A percentile compares a stretch with the other conserved stretches of the same genome.
Conservation (phyloP, 2,797 vertebrate genomes). For the Melanotaenia maccullochi region DNA sequence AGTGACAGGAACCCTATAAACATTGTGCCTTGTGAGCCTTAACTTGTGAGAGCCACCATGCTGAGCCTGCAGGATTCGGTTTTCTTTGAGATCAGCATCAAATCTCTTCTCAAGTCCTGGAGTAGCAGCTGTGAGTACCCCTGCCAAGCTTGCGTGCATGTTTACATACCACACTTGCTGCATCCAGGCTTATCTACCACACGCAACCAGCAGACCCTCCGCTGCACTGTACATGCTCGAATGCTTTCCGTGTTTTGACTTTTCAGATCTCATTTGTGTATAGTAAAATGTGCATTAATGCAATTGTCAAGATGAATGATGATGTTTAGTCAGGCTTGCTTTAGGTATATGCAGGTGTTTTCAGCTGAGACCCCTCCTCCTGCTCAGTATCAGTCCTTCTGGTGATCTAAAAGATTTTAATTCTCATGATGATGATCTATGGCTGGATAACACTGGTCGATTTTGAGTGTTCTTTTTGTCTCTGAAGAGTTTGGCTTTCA, state of each 20-base stretch:
- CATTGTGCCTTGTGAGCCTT: constrained; percentile 61
- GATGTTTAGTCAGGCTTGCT: constrained; percentile 49
- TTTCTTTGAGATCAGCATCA: constrained; percentile 98
- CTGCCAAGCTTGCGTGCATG: constrained; percentile 46
- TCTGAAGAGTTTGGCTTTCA: constrained; percentile 8
- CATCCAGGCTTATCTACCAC: constrained; percentile 52
- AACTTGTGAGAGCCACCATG: constrained; percentile 83
- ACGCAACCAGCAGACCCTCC: constrained; percentile 47
- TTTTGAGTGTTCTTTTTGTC: constrained; percentile 15
- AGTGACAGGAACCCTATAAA: constrained; percentile 36
- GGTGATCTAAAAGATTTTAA: constrained; percentile 46
- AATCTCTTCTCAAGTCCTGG: constrained; percentile 98
- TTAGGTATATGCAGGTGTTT: constrained; percentile 62
- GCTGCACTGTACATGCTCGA: constrained; percentile 20
- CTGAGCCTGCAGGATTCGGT: constrained; percentile 97
- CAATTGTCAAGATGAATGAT: constrained; percentile 65
- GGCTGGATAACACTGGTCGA: constrained; percentile 38
- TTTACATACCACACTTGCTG: constrained; percentile 71
- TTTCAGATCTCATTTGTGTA: constrained; percentile 38
- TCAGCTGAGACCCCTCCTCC: constrained; percentile 8
- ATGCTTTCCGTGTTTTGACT: constrained; percentile 37
- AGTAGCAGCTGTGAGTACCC: constrained; percentile 93
- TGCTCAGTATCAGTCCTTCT: constrained; percentile 26
- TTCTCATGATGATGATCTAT: constrained; percentile 52
- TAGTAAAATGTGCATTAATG: constrained; percentile 57